Evolutionary conservation across 1,140 invertebrate species (phyloP), one percentile per base, ranked within the genome.

Genomic region (Orussus abietinus): DNA sequence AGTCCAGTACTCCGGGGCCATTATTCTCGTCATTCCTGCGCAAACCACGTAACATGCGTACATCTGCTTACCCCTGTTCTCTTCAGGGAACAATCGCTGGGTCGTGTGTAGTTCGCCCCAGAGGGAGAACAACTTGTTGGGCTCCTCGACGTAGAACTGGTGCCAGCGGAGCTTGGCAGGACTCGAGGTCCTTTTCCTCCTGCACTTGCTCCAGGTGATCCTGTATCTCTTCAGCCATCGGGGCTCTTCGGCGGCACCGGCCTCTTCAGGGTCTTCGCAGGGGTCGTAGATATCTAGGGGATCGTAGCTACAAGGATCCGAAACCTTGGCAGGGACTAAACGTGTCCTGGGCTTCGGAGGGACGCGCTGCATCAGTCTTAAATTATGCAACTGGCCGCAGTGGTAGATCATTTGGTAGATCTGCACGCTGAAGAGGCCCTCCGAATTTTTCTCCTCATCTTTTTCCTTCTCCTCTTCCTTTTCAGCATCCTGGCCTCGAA

Each of bases 1-100:
- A 28, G 4, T 53, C 66, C 66, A 69, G 25, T 64, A 69, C 21
- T 69, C 66, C 9, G 66, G 64, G n/a, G 64, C 54, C 34, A 49
- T 62, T 25, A 69, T 53, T 14, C 53, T 47, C 7, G 48, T 55
- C 64, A 69, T 69, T 2, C 62, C 66, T 3, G 64, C 64, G 26
- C 54, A 62, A 21, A 67, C 57, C 6, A 60, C 55, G 42, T 65
- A 67, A 36, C 66, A 67, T 0, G 58, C 54, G 18, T 47, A 48
- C 6, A 42, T 43, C 25, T 69, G 64, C 42, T 54, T 57, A 0
- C 56, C 59, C 0, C 59, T 57, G 17, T 66, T 64, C 35, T 60
- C 54, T 12, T 25, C 11, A 5, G 47, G 46, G 45, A 69, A 69
- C 17, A 56, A 53, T 0, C 39, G 5, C 12, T 63, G 54, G 9